Conservation (phyloP, 92 coral and sea anemone genomes). For the Montipora capitata region DNA sequence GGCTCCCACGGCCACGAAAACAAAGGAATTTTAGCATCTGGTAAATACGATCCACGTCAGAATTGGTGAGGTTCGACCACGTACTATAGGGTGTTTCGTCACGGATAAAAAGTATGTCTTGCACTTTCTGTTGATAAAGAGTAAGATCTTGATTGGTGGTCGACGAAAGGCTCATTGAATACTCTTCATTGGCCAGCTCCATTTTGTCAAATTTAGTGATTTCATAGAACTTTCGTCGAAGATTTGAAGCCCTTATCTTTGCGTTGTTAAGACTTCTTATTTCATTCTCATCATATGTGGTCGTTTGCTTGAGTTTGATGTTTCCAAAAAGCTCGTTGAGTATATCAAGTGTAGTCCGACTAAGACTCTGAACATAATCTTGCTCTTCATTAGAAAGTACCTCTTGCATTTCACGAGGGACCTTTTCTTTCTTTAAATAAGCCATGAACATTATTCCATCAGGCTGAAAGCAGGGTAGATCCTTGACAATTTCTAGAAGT, state of each 20-base stretch:
- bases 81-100: conserved; percentile 72
- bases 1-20: conserved; percentile 34
- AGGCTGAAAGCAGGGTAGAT: conserved; percentile 38
- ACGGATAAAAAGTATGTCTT: conserved; percentile 58
- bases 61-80: conserved; percentile 41
- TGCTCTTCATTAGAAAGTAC: conserved; percentile 51
- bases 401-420: conserved; percentile 51
- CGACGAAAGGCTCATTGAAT: not conserved
- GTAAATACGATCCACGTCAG: conserved; percentile 25
- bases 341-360: conserved; percentile 30
- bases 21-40: conserved; percentile 40
- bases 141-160: conserved; percentile 13
- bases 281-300: conserved; percentile 53
- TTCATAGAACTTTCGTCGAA: conserved; percentile 71
- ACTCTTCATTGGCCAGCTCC: conserved; percentile 34
- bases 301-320: conserved; percentile 53
- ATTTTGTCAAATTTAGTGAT: conserved; percentile 65
- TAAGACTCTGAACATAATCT: conserved; percentile 47
- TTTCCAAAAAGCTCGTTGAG: conserved; percentile 62
- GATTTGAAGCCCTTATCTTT: conserved; percentile 64
- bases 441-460: conserved; percentile 34
- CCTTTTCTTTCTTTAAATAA: conserved; percentile 39
- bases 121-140: conserved; percentile 52
- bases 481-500: conserved; percentile 69
- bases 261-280: conserved; percentile 44